Conservation (phyloP, 2,888 invertebrate species). For the Drosophila austrosaltans region DNA sequence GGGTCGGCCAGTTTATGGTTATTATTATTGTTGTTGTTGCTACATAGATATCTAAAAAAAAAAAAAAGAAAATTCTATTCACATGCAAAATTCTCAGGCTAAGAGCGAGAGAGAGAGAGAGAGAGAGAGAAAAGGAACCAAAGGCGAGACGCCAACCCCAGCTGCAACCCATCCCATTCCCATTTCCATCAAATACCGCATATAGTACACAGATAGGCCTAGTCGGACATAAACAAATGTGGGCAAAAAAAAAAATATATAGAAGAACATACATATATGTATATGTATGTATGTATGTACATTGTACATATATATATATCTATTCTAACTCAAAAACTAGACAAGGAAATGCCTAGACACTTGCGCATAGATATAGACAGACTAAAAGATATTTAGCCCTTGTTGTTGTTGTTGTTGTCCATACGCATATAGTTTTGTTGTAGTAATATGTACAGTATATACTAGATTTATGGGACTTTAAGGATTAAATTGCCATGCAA, state of each 20-base stretch:
- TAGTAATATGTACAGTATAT: slow-evolving; percentile 31
- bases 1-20: slow-evolving; percentile 56
- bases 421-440: background rate
- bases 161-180: slow-evolving; percentile 1
- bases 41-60: slow-evolving; percentile 22
- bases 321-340: slow-evolving; percentile 17
- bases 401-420: background rate
- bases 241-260: slow-evolving; percentile 41
- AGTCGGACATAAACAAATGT: slow-evolving; percentile 69
- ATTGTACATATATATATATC: too few relatives aligned
- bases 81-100: slow-evolving; percentile 35
- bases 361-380: slow-evolving; percentile 48
- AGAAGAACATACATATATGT: slow-evolving; percentile 21
- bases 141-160: slow-evolving; percentile 29
- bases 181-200: background rate
- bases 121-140: slow-evolving; percentile 5
- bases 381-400: slow-evolving; percentile 5
- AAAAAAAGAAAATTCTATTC: slow-evolving; percentile 4
- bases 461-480: background rate
- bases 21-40: slow-evolving; percentile 50
- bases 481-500: slow-evolving; percentile 1
- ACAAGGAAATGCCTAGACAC: slow-evolving; percentile 65
- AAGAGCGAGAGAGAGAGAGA: background rate
- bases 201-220: background rate
- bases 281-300: background rate